Base-by-base conservation (phyloP, 2,797 vertebrate genomes). In the Rhodeus uyekii region DNA sequence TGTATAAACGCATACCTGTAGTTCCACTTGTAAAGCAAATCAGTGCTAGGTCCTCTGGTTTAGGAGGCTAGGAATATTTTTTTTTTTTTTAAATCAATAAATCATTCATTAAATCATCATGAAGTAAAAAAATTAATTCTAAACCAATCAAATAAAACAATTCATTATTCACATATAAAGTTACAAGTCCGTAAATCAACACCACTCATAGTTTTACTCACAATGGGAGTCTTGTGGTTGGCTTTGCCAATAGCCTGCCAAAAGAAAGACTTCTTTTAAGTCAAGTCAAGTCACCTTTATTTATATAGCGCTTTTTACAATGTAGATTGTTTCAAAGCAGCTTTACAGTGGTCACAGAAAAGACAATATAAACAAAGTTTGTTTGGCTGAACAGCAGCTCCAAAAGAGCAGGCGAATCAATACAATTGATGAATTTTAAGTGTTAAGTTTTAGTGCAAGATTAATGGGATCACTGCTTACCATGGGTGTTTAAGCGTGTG, bases 11-110 rank as follows among this genome's bases (percentile, higher is more conserved):
- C 13, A 60, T 29, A 98, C 98, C 98, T 94, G 98, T 99, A 2
- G 98, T 99, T 91, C 98, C 98, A 88, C 98, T 99, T 86, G 98
- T 99, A 87, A 99, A 99, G 91, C 98, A 99, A 92, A 99, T 90
- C 44, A 99, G 39, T 34, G 97, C 98, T 42, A 98, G 90, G 89
- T 99, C 97, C 38, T 97, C 95, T 84, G 97, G 93, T 85, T 90
- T 92, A 61, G 98, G 97, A 76, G 96, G 96, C 98, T 99, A 89
- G 24, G 74, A 71, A 55, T 46, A 36, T n/a, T n/a, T n/a, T n/a
- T n/a, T n/a, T n/a, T n/a, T n/a, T n/a, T n/a, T n/a, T n/a, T n/a
- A 9, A 50, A 50, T 4, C 16, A 32, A 36, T 46, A 36, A 53
- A 65, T 9, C 32, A 42, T 7, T 36, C 24, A 76, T 76, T 61